A percentile compares a stretch with the other conserved stretches of the same genome.
These are phyloP conservation scores for Phortica magna DNA, from an alignment of 2,888 invertebrate genomes.

Conservation along the genomic window DNA sequence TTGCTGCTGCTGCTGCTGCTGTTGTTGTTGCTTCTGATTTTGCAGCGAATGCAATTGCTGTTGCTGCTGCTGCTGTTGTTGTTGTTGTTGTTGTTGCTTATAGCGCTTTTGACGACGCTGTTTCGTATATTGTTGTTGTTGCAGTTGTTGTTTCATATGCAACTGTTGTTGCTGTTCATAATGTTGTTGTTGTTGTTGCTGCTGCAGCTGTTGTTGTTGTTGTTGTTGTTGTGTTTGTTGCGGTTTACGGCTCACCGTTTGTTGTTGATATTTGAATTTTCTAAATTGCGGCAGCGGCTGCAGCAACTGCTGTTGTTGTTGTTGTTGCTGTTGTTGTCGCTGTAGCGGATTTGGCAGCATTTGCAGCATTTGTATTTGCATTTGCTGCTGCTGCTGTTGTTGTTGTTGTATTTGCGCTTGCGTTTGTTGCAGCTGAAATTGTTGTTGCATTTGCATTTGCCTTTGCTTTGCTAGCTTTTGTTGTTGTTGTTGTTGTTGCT, in stretches of 20 bases:
- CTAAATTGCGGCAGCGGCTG: too few species aligned
- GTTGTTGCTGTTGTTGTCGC: constrained; percentile 32
- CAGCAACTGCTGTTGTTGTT: too few species aligned
- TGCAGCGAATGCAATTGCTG: constrained; percentile 29
- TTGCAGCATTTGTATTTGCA: constrained; percentile 27
- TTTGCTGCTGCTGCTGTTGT: constrained; percentile 47
- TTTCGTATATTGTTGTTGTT: constrained; percentile 23
- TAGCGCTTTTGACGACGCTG: constrained; percentile 46
- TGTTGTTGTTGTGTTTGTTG: constrained; percentile 37
- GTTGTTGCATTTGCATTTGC: constrained; percentile 45
- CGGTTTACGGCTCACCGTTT: background rate
- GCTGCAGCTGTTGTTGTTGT: constrained; percentile 43
- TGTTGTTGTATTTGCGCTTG: constrained; percentile 50
- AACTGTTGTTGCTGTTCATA: background rate
- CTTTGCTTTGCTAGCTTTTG: constrained; percentile 35
- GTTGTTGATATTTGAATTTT: too few species aligned
- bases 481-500: constrained; percentile 43
- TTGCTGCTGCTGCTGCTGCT: constrained; percentile 22
- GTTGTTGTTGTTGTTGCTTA: constrained; percentile 49
- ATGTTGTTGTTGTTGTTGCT: constrained; percentile 34
- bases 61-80: constrained; percentile 44
- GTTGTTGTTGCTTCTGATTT: constrained; percentile 1
- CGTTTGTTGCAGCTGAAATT: constrained; percentile 47
- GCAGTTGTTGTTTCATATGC: background rate
- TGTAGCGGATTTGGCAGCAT: constrained; percentile 30